Base-by-base conservation (phyloP, 2,888 invertebrate genomes). In the Alcis repandata region DNA sequence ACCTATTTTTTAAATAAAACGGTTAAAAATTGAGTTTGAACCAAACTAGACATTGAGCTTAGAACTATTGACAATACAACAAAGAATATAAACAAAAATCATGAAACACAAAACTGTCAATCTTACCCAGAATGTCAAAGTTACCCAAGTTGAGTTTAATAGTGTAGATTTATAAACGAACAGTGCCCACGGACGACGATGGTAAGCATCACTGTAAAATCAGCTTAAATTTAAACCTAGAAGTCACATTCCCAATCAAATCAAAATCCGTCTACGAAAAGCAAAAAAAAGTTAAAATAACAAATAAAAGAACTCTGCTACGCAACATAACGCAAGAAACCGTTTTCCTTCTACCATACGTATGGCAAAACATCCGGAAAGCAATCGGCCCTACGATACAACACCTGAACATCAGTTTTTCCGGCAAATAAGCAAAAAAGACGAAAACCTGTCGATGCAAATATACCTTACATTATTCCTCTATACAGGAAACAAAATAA, bases 401-500 rank as follows among this genome's bases (percentile, higher is more conserved):
- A 27, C 59, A 64, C 59, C 64, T 59, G 54, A 53, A 59, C 64
- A 51, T 54, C 49, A 53, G n/a, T 19, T 59, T 48, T 54, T 67
- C 71, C 73, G 58, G 69, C 20, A 48, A 53, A 48, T 45, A 45
- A 53, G 36, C 53, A 54, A 63, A 68, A 74, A 68, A 67, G 56
- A 57, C 15, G 59, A 66, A 70, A 63, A 70, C 20, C 61, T 51
- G 53, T 69, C 72, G 56, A 45, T 65, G 61, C 69, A 76, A 60
- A 67, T 40, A 63, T 40, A 70, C 52, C 61, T 58, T 11, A 69
- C 43, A 74, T 75, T 72, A 76, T 72, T 72, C 58, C 9, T 65
- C 49, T 59, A 65, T 66, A 56, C 49, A 54, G 59, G 68, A 76
- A n/a, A 75, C 71, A 75, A 74, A 78, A 77, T 72, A 73, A 76